Conservation (phyloP, 1,140 invertebrate species). For the Drosophila grimshawi region DNA sequence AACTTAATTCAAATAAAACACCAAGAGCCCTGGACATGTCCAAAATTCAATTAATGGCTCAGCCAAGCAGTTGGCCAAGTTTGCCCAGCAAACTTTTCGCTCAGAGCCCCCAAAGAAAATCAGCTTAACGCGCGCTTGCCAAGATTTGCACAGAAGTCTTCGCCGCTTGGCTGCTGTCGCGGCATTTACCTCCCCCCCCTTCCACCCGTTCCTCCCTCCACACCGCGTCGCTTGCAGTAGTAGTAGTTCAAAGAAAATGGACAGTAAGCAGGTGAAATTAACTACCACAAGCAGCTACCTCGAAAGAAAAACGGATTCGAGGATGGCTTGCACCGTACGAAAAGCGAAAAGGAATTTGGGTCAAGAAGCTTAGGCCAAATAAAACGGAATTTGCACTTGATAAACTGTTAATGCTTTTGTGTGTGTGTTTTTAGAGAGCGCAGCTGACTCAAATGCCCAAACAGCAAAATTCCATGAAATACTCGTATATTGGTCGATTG, state of each 20-base stretch:
- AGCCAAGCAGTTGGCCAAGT: conserved; percentile 47
- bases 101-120: conserved; percentile 32
- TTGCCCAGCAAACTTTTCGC: conserved; percentile 36
- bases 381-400: conserved; percentile 24
- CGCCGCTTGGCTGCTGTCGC: conserved; percentile 64
- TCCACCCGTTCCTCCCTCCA: not conserved
- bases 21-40: conserved; percentile 22
- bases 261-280: conserved; percentile 79
- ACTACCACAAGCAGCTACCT: conserved; percentile 56
- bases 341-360: conserved; percentile 38
- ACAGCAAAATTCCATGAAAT: conserved; percentile 1
- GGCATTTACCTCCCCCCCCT: conserved; percentile 50
- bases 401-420: conserved; percentile 11
- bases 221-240: not conserved
- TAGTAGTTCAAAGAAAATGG: conserved; percentile 45
- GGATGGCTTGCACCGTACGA: conserved; percentile 24
- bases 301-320: not conserved
- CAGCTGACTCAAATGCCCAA: not conserved
- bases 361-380: conserved; percentile 27
- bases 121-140: conserved; percentile 48
- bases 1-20: not conserved
- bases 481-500: not conserved
- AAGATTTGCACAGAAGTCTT: conserved; percentile 45
- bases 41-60: conserved; percentile 55
- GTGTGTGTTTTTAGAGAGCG: not conserved